Base-by-base conservation (phyloP, 1,140 invertebrate genomes). In the Melitaea cinxia region DNA sequence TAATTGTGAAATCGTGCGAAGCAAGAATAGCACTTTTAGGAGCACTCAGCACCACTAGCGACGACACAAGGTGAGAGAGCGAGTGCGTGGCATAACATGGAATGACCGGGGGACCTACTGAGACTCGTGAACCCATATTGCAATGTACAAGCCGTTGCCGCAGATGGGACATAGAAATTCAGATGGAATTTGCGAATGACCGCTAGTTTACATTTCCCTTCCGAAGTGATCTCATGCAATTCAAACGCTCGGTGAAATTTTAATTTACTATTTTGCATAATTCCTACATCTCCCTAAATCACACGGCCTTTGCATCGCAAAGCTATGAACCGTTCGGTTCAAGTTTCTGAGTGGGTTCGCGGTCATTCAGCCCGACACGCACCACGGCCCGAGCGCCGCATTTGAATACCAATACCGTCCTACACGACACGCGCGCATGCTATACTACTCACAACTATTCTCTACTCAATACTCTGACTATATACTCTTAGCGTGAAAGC, bases 391-490 rank as follows among this genome's bases (percentile, higher is more conserved):
- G 84, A 88, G 83, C 84, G 87, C 88, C 89, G 92, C 93, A 94
- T 93, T 94, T 94, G 93, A 94, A 94, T 94, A 94, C 93, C 93
- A 94, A 93, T 93, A 93, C 92, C 85, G 80, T 81, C 74, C 77
- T 72, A 88, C 85, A 86, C 82, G 73, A 88, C 86, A 86, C 85
- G 85, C 86, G 85, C 83, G 86, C 86, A 89, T 89, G 86, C 80
- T 80, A 72, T 83, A 85, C 79, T 81, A 85, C 85, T 88, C 83
- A 88, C 85, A 84, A 83, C 80, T 83, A 89, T 85, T 83, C 79
- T 83, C 79, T 88, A 88, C 88, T 87, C 82, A 88, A 81, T 85
- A 88, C 84, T 82, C 64, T 85, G 82, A 82, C 64, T 82, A 82
- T 85, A 80, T 87, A 83, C 81, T 90, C 77, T 85, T 87, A 85